Base-by-base conservation (phyloP, 1,140 invertebrate genomes). In the Drosophila arawakana region DNA sequence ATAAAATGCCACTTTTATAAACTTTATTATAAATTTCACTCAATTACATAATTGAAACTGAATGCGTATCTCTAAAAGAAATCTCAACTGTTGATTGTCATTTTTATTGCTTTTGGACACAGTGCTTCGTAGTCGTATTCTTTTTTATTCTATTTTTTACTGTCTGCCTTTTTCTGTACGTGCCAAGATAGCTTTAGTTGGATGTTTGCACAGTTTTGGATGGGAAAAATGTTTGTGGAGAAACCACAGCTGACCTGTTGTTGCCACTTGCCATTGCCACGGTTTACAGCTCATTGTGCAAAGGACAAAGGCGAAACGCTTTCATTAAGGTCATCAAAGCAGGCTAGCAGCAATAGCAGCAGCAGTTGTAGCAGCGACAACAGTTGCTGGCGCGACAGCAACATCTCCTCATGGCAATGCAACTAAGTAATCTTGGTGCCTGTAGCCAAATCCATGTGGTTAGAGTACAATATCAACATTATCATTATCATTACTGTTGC, bases 221-320 rank as follows among this genome's bases (percentile, higher is more conserved):
- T n/a, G n/a, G n/a, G 21, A 25, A 30, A 34, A 30, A 52, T 13
- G 30, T n/a, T 52, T 30, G 50, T 52, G 25, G 50, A 34, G 9
- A 25, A 49, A 34, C 44, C 25, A 49, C 15, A 30, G 54, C 47
- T 52, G 69, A 59, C 43, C 49, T 57, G 62, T 13, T 73, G 62
- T 50, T 67, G 62, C 37, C 52, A 49, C 34, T 58, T 43, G 67
- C 57, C 44, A 50, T n/a, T 43, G 57, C 37, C 57, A 70, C 37
- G 52, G 47, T 67, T 73, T 66, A 66, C 70, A 58, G 70, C 52
- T 72, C 69, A 65, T 65, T 71, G 60, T 72, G 69, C 61, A 37
- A 13, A 35, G 57, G 55, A 68, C 71, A 73, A 68, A 47, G 63
- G 71, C 57, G 49, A 21, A 60, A 34, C 60, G 65, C 65, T 68